Evolutionary conservation across 2,113 vertebrate genomes (phyloP).

Genomic region (Spilogale gracilis): DNA sequence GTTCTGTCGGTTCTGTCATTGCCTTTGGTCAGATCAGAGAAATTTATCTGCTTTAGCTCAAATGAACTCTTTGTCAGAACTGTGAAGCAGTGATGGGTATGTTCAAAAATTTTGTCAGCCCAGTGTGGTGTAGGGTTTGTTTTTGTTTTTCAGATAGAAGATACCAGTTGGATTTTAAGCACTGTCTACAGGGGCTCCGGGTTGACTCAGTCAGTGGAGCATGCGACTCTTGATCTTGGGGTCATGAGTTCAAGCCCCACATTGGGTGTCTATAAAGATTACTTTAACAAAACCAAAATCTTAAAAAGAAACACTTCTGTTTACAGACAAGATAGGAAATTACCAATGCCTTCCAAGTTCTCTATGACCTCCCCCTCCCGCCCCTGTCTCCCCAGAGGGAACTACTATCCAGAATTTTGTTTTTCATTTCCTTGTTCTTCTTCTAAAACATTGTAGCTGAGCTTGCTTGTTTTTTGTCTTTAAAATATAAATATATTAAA

Average conservation of each 20-base stretch:
- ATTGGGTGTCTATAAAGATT: neutral
- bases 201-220: neutral
- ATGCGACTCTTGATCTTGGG: neutral
- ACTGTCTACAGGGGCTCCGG: neutral
- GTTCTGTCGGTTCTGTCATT: neutral
- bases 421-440: slow-evolving; percentile 36
- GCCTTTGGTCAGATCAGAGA: slow-evolving; percentile 35
- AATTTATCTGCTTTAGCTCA: slow-evolving; percentile 42
- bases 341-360: neutral
- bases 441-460: slow-evolving; percentile 37
- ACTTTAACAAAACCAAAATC: neutral
- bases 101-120: slow-evolving; percentile 42
- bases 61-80: slow-evolving; percentile 48
- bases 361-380: neutral
- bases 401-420: neutral
- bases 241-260: neutral
- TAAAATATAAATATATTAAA: neutral
- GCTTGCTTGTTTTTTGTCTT: slow-evolving; percentile 45
- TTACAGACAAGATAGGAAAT: slow-evolving; percentile 22
- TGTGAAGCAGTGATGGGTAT: neutral
- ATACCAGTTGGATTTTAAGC: neutral
- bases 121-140: neutral
- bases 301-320: neutral
- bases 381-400: neutral
- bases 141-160: slow-evolving; percentile 11